Evolutionary conservation across 1,140 invertebrate genomes (phyloP).

Genomic region (Trachelipus rathkii): DNA sequence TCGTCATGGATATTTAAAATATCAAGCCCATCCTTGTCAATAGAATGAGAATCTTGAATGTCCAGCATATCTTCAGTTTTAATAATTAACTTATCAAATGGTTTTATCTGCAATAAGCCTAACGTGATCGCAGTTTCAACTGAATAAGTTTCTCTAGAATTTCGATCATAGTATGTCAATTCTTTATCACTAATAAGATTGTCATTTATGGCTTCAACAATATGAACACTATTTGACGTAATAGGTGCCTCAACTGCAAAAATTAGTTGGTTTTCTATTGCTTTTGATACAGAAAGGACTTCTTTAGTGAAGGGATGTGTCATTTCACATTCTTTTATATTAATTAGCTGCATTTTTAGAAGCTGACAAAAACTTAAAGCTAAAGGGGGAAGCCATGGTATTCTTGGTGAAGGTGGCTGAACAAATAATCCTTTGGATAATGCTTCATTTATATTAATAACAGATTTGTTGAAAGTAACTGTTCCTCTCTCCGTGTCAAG

Average conservation of each 20-base stretch:
- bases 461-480: constrained; percentile 61
- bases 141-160: not conserved
- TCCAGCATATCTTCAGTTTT: too few species aligned
- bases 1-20: too few species aligned
- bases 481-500: constrained; percentile 68
- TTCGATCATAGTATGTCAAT: not conserved
- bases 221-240: constrained; percentile 60
- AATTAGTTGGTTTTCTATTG: constrained; percentile 76
- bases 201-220: constrained; percentile 64
- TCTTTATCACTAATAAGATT: constrained; percentile 57
- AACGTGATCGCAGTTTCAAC: not conserved
- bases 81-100: not conserved
- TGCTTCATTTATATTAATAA: constrained; percentile 67
- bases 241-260: constrained; percentile 70
- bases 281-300: constrained; percentile 61
- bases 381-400: constrained; percentile 56
- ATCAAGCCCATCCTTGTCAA: too few species aligned
- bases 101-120: not conserved
- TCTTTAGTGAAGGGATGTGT: constrained; percentile 76
- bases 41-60: too few species aligned
- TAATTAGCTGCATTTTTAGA: too few species aligned
- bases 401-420: constrained; percentile 47
- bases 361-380: constrained; percentile 62
- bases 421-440: constrained; percentile 54
- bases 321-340: too few species aligned